Base-by-base conservation (phyloP, 2,113 vertebrate genomes). In the Cheirogaleus medius region DNA sequence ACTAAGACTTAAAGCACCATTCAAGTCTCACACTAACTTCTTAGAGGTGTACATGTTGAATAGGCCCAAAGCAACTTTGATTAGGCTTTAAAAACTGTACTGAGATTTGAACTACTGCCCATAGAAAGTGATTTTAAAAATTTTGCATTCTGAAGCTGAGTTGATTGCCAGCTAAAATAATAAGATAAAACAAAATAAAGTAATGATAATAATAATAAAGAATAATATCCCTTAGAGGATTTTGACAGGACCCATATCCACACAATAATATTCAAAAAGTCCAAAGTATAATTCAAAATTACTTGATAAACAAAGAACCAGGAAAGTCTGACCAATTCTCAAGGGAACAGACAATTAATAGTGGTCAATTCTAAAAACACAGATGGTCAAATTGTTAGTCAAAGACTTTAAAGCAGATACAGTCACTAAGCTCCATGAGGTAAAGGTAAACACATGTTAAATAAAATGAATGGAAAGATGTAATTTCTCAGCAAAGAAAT, bases 131-230 rank as follows among this genome's bases (percentile, higher is more conserved):
- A 60, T 77, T 87, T 87, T 90, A 32, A 92, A 87, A 87, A 90
- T 82, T 21, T 90, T 87, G 27, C 9, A 82, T 1, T 85, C n/a
- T 21, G 80, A 93, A 91, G 90, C 37, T 60, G 66, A 47, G 66
- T 71, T 92, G 49, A 64, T 92, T 58, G 86, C 27, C 37, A 81
- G 71, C 13, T 88, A 76, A 95, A 97, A 84, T n/a, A 95, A 66
- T 32, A 95, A 93, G 39, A 68, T 34, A 42, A 80, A 29, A 83
- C 71, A 86, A 56, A 56, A 63, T 60, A 27, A 60, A 60, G 58
- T 63, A 63, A 63, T 63, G 27, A 63, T 29, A 29, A 63, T 25
- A 47, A 47, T 47, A 63, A 85, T 56, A 47, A 81, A 7, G 25
- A 23, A 66, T 39, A 37, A 34, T 6, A 78, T 47, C 20, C 20